Base-by-base conservation (phyloP, 2,797 vertebrate genomes). In the Galaxias olidus region DNA sequence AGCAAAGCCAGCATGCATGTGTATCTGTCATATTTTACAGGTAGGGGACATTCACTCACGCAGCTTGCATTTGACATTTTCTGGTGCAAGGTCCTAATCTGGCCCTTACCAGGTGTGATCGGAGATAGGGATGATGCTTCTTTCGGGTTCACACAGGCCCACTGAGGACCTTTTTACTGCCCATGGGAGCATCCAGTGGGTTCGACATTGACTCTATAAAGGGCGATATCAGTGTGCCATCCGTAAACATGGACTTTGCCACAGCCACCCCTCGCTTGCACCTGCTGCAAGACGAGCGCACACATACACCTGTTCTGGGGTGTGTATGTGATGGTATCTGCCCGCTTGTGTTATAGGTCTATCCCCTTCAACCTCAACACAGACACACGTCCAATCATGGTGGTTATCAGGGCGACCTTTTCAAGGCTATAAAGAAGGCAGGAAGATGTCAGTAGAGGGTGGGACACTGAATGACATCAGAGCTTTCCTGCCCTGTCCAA, bases 191-290 rank as follows among this genome's bases (percentile, higher is more conserved):
- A 30, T 30, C 30, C 30, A 3, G 30, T 30, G 30, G 30, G 30
- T 6, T 30, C 6, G 30, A 30, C 30, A 46, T 46, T 68, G 45
- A 44, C 51, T 68, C 58, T 58, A 54, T 53, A 68, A 68, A 68
- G 15, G 14, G 11, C 10, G 58, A 61, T 68, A 68, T 53, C 17
- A 43, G 18, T 50, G 49, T 17, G 44, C 43, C 42, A n/a, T 60
- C 10, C 54, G 45, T 53, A 62, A 68, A 68, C 15, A 62, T 62
- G 66, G 14, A 55, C 66, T 68, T 68, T 68, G 52, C 8, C 55
- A 55, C 45, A 62, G 52, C 8, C 55, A 47, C 45, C 51, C 11
- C n/a, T 62, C 4, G 19, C n/a, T 18, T 55, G 59, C 59, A 56
- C 59, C 59, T 68, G 66, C 11, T 9, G 47, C 13, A 61, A 15